Evolutionary conservation across 2,113 vertebrate species (phyloP), one percentile per base, ranked within the genome.

Genomic region (Boleophthalmus pectinirostris): DNA sequence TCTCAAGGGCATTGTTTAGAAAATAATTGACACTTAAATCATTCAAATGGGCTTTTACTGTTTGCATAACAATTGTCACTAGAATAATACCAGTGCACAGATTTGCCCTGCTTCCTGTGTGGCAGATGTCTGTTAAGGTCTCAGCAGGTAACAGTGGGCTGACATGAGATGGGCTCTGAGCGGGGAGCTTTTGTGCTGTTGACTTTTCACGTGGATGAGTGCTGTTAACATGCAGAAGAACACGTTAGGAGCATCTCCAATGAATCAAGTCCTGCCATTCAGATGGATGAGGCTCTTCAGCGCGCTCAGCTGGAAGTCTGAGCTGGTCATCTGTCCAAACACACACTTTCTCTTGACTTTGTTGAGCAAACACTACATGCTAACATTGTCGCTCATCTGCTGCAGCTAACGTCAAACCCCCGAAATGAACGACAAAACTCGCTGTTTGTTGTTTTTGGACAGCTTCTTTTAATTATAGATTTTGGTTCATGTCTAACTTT

Each of bases 121-220:
- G 8, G 35, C 29, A 16, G 35, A 1, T 9, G 49, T 33, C 66
- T 43, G 6, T 65, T 78, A 60, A 14, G 61, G 54, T 67, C 46
- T 70, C 12, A 78, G 66, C 0, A 47, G 46, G n/a, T 60, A 49
- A 81, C 78, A 81, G 58, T 0, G 4, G 9, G 25, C 0, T 80
- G 12, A 23, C 73, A 29, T 72, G 74, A 16, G 72, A 43, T 2
- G 1, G 1, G n/a, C 64, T 73, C 35, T 58, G 72, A 58, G 61
- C 33, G 0, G 18, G n/a, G 20, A 43, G 61, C 33, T 18, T 61
- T 64, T 64, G 61, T 29, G n/a, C 0, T 6, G 54, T 51, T 64
- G 60, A 79, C 80, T 77, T 49, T 79, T 74, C 51, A 70, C 68
- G 77, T 81, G 80, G 3, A 78, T 60, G 47, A 61, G 49, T 46